Conservation (phyloP, 2,888 invertebrate species). For the Lasioglossum lativentre region DNA sequence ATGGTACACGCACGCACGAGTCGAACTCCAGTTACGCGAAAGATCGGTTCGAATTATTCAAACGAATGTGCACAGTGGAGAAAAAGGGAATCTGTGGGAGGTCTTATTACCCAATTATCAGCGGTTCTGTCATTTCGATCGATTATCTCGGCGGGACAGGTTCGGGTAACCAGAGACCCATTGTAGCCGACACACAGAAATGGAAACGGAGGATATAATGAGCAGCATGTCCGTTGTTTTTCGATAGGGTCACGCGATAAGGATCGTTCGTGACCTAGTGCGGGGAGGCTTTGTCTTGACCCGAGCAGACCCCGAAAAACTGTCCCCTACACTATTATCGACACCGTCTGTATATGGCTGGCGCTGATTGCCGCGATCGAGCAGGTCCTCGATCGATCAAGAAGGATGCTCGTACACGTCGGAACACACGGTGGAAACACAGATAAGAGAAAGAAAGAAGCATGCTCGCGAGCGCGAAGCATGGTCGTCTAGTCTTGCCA, state of each 20-base stretch:
- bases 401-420: constrained; percentile 33
- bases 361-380: constrained; percentile 37
- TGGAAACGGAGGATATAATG: background rate
- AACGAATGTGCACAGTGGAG: background rate
- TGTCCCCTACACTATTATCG: constrained; percentile 24
- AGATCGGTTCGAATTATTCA: background rate
- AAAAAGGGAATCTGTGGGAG: background rate
- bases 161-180: background rate
- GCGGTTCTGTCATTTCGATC: background rate
- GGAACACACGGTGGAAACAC: background rate
- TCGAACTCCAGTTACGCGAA: background rate
- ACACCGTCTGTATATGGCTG: constrained; percentile 14
- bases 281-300: background rate
- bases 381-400: constrained; percentile 50
- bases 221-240: background rate
- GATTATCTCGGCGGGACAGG: background rate
- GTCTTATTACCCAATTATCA: constrained; percentile 6
- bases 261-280: constrained; percentile 12
- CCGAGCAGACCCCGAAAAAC: constrained; percentile 14
- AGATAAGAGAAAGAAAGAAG: constrained; percentile 31
- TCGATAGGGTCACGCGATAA: background rate
- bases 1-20: background rate
- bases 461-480: background rate
- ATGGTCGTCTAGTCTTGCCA: constrained; percentile 73
- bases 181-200: background rate